Evolutionary conservation across 2,797 vertebrate genomes (phyloP).

Genomic region (Paramormyrops hopkinsi): DNA sequence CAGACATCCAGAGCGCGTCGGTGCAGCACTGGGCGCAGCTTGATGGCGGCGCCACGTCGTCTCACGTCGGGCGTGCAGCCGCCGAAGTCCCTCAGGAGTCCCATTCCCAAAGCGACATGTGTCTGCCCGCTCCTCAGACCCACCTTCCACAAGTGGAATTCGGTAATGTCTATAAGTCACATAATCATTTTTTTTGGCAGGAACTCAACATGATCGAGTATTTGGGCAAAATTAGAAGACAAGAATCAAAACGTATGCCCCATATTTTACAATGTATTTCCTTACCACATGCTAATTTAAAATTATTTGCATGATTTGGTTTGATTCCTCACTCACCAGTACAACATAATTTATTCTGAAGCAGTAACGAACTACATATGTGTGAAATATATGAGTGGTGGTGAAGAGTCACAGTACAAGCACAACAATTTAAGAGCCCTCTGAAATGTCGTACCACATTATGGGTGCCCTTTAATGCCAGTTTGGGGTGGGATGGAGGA

Average conservation of each 20-base stretch:
- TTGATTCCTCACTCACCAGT: neutral
- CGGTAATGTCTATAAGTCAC: constrained; percentile 23
- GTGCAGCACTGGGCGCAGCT: constrained; percentile 21
- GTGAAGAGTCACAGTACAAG: neutral
- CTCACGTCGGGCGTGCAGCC: neutral
- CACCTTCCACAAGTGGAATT: constrained; percentile 22
- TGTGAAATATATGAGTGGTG: neutral
- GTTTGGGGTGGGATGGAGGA: neutral
- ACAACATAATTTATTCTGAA: neutral
- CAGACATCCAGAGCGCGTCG: constrained; percentile 18
- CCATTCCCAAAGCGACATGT: neutral
- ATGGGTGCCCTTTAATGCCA: neutral
- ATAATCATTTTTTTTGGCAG: neutral
- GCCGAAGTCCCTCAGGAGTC: constrained; percentile 20
- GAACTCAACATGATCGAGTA: neutral
- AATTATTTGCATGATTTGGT: neutral
- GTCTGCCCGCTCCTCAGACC: neutral
- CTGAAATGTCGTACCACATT: neutral
- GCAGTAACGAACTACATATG: neutral
- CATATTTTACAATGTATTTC: neutral
- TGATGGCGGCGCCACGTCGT: neutral
- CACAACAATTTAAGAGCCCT: neutral
- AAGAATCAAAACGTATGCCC: neutral
- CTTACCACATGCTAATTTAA: neutral
- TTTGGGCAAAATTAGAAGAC: neutral